These are phyloP conservation scores for Zalophus californianus DNA, from an alignment of 2,797 vertebrate species.

Conservation along the genomic window DNA sequence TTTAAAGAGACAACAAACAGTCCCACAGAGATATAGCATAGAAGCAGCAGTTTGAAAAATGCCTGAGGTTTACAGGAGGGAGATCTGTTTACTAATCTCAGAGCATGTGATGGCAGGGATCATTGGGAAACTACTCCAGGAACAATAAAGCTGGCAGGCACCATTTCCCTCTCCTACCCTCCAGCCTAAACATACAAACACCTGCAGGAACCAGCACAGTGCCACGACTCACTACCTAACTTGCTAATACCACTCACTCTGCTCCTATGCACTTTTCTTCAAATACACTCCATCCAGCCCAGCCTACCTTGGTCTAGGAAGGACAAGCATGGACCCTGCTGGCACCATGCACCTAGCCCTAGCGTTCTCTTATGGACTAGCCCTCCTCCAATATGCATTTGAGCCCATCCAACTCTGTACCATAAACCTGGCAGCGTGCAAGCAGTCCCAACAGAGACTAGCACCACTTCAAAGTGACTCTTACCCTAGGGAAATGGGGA, in stretches of 20 bases:
- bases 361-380: neutral
- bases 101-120: neutral
- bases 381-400: neutral
- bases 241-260: neutral
- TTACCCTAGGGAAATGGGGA: neutral
- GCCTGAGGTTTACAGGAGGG: neutral
- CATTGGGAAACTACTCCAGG: neutral
- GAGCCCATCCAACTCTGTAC: neutral
- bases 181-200: neutral
- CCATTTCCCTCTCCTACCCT: neutral
- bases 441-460: neutral
- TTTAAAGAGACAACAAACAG: neutral
- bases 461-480: neutral
- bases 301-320: neutral
- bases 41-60: neutral
- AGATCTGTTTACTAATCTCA: neutral
- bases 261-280: neutral
- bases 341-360: neutral
- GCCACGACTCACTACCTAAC: neutral
- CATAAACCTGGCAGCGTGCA: neutral
- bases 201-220: neutral
- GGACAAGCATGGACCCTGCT: neutral
- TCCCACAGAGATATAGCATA: neutral
- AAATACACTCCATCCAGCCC: neutral
- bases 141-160: neutral